Conservation (phyloP, 2,113 vertebrate species). For the Bucco capensis region DNA sequence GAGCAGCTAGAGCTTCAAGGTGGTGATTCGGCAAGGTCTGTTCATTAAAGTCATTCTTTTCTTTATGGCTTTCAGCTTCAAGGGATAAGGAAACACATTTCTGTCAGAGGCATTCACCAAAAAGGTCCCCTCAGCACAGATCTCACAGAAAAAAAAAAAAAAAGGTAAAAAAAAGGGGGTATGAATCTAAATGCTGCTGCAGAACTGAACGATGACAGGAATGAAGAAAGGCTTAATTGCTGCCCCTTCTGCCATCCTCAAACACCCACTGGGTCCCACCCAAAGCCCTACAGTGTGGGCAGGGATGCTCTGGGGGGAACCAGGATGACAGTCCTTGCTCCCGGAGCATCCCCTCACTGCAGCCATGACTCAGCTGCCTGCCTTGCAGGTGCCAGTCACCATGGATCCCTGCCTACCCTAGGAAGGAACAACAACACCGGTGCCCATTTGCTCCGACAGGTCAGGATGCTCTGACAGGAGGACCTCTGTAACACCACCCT, state of each 20-base stretch:
- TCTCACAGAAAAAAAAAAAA: background rate
- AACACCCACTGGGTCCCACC: fast-evolving
- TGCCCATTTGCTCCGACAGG: background rate
- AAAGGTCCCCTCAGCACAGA: constrained; percentile 40
- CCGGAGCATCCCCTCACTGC: background rate
- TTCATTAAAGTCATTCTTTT: constrained; percentile 67
- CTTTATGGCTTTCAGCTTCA: constrained; percentile 62
- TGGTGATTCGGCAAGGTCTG: constrained; percentile 68
- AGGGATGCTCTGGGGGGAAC: background rate
- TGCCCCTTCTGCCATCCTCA: background rate
- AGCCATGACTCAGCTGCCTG: background rate
- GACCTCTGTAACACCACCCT: background rate
- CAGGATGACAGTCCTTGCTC: fast-evolving
- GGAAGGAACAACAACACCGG: fast-evolving
- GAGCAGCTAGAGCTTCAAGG: constrained; percentile 61
- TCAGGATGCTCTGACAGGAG: background rate
- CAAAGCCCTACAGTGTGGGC: fast-evolving
- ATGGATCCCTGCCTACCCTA: background rate
- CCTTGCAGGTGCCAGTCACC: background rate
- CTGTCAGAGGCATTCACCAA: constrained; percentile 20
- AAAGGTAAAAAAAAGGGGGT: background rate
- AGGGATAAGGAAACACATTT: constrained; percentile 64
- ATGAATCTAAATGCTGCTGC: background rate
- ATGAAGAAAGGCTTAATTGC: background rate
- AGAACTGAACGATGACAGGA: background rate